These are phyloP conservation scores for Andrena bicolor DNA, from an alignment of 2,888 invertebrate genomes.

Conservation along the genomic window DNA sequence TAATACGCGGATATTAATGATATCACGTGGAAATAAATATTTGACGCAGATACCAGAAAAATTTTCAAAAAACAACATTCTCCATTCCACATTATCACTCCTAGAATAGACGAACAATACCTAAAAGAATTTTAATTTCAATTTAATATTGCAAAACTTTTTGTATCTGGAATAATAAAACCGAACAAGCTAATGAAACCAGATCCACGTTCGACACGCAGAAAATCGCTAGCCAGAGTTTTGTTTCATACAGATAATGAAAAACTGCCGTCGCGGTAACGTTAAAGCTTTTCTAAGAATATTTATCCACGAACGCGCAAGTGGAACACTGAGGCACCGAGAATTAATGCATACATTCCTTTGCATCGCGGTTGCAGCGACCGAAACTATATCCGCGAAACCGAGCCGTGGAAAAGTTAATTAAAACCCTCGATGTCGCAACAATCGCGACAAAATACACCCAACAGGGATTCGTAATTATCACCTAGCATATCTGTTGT, in stretches of 20 bases:
- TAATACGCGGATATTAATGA: no score
- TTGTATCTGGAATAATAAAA: background rate
- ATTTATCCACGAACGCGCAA: constrained; percentile 45
- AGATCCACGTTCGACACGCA: background rate
- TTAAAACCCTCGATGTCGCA: constrained; percentile 30
- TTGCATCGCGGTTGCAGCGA: constrained; percentile 15
- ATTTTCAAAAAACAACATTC: background rate
- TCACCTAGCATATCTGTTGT: background rate
- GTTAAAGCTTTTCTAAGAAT: constrained; percentile 36
- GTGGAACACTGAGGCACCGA: constrained; percentile 27
- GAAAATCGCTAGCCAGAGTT: background rate
- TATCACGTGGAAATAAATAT: no score
- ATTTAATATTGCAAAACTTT: background rate
- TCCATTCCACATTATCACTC: background rate
- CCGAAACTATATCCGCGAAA: constrained; percentile 32
- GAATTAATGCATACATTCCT: constrained; percentile 42
- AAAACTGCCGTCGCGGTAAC: background rate
- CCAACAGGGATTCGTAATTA: constrained; percentile 21
- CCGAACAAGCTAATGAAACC: background rate
- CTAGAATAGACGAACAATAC: background rate
- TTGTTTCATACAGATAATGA: background rate
- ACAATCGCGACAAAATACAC: constrained; percentile 4
- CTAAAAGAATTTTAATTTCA: background rate
- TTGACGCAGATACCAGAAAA: no score
- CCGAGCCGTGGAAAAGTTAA: constrained; percentile 34